These are phyloP conservation scores for Sarcophaga carnaria DNA, from an alignment of 2,888 invertebrate species.

Conservation along the genomic window DNA sequence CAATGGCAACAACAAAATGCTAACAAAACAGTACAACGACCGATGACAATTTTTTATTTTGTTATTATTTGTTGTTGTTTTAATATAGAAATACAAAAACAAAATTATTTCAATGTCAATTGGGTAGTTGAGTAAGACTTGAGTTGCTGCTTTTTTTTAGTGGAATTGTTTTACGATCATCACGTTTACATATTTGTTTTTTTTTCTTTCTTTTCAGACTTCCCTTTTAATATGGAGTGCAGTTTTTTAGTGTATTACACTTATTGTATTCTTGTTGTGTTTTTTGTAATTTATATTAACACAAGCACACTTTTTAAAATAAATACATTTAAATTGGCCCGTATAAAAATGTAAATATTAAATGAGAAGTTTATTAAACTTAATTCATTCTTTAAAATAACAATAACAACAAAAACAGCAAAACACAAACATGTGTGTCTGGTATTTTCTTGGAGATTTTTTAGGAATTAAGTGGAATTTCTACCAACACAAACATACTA, in stretches of 20 bases:
- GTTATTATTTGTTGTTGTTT: conserved; percentile 52
- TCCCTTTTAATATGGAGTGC: conserved; percentile 24
- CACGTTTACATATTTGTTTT: conserved; percentile 54
- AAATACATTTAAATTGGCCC: conserved; percentile 26
- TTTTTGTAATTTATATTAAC: conserved; percentile 7
- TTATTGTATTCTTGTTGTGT: background rate
- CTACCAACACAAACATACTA: background rate
- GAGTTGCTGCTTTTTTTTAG: background rate
- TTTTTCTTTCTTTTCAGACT: conserved; percentile 12
- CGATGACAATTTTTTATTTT: conserved; percentile 59
- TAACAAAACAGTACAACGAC: conserved; percentile 58
- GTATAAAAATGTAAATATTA: conserved; percentile 26
- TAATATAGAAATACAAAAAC: conserved; percentile 6
- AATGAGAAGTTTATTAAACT: conserved; percentile 57
- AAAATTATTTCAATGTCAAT: conserved; percentile 63
- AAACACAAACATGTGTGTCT: background rate
- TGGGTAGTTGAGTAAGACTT: conserved; percentile 54
- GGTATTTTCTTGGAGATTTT: conserved; percentile 16
- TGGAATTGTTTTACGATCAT: conserved; percentile 39
- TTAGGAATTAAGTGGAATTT: conserved; percentile 1
- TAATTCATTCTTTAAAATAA: conserved; percentile 13
- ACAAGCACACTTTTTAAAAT: background rate
- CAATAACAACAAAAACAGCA: background rate
- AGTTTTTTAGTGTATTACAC: conserved; percentile 5
- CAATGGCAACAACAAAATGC: conserved; percentile 12